Base-by-base conservation (phyloP, 2,113 vertebrate species). In the Proteles cristata region DNA sequence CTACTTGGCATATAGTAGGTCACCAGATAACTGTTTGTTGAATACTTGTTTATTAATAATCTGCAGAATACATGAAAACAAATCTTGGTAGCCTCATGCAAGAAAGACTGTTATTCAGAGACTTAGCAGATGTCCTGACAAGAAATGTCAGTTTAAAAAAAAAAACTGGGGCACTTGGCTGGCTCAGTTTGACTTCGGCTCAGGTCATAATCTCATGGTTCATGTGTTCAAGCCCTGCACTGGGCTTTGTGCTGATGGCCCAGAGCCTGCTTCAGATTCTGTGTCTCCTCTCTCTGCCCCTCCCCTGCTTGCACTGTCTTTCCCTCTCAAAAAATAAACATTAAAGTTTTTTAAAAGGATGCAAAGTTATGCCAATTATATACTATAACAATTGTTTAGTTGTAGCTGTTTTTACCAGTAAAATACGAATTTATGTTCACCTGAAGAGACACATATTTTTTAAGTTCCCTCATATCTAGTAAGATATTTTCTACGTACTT, bases 121-220 rank as follows among this genome's bases (percentile, higher is more conserved):
- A 61, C 28, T 69, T 92, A 28, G 50, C 65, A 82, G 58, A 79
- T 19, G 26, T 90, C n/a, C 66, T 93, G 48, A 93, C n/a, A 14
- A 93, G 33, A 85, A 68, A 58, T 80, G 63, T 85, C 48, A 76
- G n/a, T 86, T 48, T 43, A 17, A 69, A 61, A 93, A 93, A 93
- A 76, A 66, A 55, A 58, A 58, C 4, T 16, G 55, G 53, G 55
- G 55, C 55, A 58, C 55, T 14, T 58, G 15, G 55, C 16, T 58
- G 55, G 55, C 55, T 58, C 17, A 17, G 55, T 58, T 58, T 15
- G 17, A 50, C 50, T 11, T 50, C 17, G 55, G 55, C 17, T 17
- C 55, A 19, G 55, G 55, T 58, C 55, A 58, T 6, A 5, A 58
- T 58, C 17, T 58, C 55, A 58, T 58, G 55, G 55, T 19, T 58